Conservation (phyloP, 2,113 vertebrate species). For the Columbina picui region DNA sequence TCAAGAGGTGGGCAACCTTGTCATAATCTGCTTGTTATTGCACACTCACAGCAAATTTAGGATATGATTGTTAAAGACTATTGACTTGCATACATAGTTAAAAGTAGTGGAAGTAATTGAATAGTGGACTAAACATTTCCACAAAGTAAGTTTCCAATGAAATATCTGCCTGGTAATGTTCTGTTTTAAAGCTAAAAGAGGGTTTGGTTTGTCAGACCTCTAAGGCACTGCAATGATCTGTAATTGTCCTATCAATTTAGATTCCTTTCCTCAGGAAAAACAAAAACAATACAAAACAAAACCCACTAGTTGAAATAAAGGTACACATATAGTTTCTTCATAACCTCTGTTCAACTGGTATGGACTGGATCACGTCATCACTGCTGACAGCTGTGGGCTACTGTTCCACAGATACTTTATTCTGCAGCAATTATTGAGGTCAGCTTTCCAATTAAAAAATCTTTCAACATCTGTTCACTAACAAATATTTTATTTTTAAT, state of each 20-base stretch:
- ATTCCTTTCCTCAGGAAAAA: not conserved
- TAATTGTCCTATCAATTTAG: not conserved
- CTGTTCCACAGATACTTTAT: not conserved
- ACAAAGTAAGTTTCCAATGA: not conserved
- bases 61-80: not conserved
- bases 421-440: not conserved
- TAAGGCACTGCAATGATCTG: not conserved
- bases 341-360: accelerated
- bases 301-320: not conserved
- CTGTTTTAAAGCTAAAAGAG: not conserved
- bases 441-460: not conserved
- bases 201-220: not conserved
- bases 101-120: not conserved
- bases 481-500: not conserved
- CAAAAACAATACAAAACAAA: too few species aligned
- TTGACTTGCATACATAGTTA: not conserved
- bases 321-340: not conserved
- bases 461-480: not conserved
- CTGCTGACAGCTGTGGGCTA: not conserved
- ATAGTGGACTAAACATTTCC: not conserved
- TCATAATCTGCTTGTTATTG: not conserved
- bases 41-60: not conserved
- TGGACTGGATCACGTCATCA: not conserved
- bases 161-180: not conserved
- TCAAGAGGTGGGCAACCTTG: too few species aligned